A percentile compares a stretch with the other conserved stretches of the same genome.
Conservation (phyloP, 1,140 invertebrate species). For the Drosophila kepulauana region DNA sequence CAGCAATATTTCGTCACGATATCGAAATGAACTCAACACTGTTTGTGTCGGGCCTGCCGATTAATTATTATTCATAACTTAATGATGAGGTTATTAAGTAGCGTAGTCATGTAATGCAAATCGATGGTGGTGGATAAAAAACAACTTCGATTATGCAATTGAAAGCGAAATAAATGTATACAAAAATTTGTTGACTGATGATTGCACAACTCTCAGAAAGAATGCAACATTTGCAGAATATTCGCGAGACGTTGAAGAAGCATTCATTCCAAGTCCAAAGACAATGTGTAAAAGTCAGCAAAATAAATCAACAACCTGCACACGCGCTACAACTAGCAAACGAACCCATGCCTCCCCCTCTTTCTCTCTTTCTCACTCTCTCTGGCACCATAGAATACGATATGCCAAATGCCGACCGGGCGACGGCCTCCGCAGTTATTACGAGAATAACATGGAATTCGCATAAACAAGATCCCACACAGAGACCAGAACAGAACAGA, state of each 20-base stretch:
- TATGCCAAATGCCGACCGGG: slow-evolving; percentile 60
- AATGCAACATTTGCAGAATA: slow-evolving; percentile 46
- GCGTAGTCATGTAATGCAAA: slow-evolving; percentile 22
- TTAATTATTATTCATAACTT: slow-evolving; percentile 25
- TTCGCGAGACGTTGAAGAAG: slow-evolving; percentile 20
- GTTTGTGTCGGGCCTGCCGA: neutral
- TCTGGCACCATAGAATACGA: slow-evolving; percentile 57
- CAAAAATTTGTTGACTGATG: slow-evolving; percentile 8
- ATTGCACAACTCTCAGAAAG: slow-evolving; percentile 40
- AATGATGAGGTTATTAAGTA: slow-evolving; percentile 9
- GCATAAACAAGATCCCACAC: slow-evolving; percentile 61
- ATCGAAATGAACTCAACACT: neutral
- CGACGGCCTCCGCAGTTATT: slow-evolving; percentile 70
- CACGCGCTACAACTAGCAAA: slow-evolving; percentile 54
- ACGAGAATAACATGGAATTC: slow-evolving; percentile 66
- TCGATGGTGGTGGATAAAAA: slow-evolving; percentile 5
- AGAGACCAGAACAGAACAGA: neutral
- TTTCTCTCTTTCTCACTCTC: neutral
- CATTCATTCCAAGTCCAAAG: slow-evolving; percentile 15
- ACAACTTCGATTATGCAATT: slow-evolving; percentile 45
- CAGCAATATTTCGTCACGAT: neutral
- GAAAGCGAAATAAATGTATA: neutral
- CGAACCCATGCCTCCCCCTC: neutral
- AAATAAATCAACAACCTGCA: slow-evolving; percentile 70
- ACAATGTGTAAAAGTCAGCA: slow-evolving; percentile 61